Conservation (phyloP, 2,888 invertebrate genomes). For the Hirtodrosophila alboralis region DNA sequence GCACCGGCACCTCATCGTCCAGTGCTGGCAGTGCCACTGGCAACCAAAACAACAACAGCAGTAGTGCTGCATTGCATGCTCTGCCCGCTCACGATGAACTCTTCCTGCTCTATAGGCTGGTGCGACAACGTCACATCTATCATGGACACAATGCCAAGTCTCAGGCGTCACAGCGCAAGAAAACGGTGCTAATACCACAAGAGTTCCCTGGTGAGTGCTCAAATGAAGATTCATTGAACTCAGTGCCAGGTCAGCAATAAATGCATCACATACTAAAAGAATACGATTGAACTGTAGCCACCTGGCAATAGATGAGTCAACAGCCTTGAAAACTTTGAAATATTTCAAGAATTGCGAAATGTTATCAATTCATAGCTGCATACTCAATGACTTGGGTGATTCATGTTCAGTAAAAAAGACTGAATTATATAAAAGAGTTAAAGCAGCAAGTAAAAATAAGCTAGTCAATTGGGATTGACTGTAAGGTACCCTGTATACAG, state of each 20-base stretch:
- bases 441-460: no score
- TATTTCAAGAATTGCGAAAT: slow-evolving; percentile 1
- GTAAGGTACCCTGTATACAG: no score
- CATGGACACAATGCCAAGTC: slow-evolving; percentile 83
- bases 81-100: slow-evolving; percentile 76
- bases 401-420: no score
- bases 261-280: no score
- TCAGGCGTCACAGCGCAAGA: slow-evolving; percentile 81
- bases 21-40: slow-evolving; percentile 40
- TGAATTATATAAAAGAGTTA: no score
- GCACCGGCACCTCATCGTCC: slow-evolving; percentile 48
- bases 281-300: no score
- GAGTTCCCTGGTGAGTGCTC: slow-evolving; percentile 83
- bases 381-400: no score
- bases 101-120: slow-evolving; percentile 82
- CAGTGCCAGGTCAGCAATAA: no score
- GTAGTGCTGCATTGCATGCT: slow-evolving; percentile 4
- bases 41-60: slow-evolving; percentile 37
- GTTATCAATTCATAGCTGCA: no score
- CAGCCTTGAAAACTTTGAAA: background rate
- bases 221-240: no score
- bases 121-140: slow-evolving; percentile 82
- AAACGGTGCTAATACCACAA: slow-evolving; percentile 84
- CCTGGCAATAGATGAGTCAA: no score
- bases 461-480: no score